A percentile compares a stretch with the other conserved stretches of the same genome.
phyloP scores from a whole-genome alignment of 2,113 vertebrate species.

The Glaucidium brasilianum region DNA sequence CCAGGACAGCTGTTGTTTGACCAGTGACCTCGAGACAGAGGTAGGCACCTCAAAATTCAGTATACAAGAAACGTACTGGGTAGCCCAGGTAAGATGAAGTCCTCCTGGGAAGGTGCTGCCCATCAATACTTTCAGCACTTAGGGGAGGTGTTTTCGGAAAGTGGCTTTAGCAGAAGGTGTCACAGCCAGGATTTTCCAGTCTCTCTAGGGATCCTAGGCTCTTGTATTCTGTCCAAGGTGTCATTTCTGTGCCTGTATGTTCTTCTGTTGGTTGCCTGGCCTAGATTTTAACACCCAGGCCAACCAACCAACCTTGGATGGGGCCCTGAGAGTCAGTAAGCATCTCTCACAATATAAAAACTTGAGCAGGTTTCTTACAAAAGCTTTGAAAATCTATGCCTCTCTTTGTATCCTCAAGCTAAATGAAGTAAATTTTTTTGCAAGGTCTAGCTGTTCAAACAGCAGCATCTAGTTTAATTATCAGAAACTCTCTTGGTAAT shows the following conservation, averaged over 20 bases:
- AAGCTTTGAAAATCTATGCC: background rate
- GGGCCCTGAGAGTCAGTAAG: background rate
- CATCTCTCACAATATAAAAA: background rate
- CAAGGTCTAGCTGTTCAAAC: background rate
- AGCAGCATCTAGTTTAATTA: background rate
- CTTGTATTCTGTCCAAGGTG: background rate
- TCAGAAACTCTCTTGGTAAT: background rate
- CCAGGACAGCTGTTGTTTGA: background rate
- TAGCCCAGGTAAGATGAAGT: background rate
- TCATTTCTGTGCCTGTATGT: fast-evolving
- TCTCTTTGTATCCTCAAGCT: background rate
- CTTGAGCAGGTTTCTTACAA: background rate
- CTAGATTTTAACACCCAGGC: background rate
- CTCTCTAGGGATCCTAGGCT: background rate
- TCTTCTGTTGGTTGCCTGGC: background rate
- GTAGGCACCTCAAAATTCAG: background rate
- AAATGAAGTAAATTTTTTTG: background rate
- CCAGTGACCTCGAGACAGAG: background rate
- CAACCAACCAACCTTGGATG: background rate
- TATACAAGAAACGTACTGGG: background rate
- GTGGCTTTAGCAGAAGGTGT: background rate
- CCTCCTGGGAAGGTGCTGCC: background rate
- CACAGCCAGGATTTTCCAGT: background rate
- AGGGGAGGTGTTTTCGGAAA: background rate
- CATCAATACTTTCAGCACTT: background rate